These are phyloP conservation scores for Camponotus fellah DNA, from an alignment of 2,888 invertebrate genomes.

Conservation along the genomic window DNA sequence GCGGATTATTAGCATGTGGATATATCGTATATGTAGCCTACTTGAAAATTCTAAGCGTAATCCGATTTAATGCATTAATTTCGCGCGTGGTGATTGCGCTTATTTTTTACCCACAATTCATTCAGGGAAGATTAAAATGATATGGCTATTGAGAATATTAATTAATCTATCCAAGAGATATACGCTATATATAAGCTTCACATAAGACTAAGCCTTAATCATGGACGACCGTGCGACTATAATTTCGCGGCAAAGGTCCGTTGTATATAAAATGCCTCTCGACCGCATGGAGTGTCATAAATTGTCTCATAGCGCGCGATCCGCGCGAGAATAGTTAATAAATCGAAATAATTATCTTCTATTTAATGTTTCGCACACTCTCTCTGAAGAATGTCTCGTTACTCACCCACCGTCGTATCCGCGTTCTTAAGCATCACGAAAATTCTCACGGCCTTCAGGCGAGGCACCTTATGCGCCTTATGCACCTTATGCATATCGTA, in stretches of 20 bases:
- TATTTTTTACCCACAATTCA: conserved; percentile 23
- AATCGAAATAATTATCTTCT: conserved; percentile 56
- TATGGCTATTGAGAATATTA: conserved; percentile 32
- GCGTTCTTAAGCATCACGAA: conserved; percentile 56
- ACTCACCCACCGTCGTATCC: conserved; percentile 39
- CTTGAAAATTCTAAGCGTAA: conserved; percentile 15
- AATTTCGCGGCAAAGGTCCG: conserved; percentile 27
- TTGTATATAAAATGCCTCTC: conserved; percentile 4
- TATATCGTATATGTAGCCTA: not conserved
- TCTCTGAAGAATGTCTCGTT: conserved; percentile 46
- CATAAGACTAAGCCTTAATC: conserved; percentile 39
- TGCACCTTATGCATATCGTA: conserved; percentile 35
- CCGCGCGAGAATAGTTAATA: conserved; percentile 35
- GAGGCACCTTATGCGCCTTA: conserved; percentile 25
- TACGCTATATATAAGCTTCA: not conserved
- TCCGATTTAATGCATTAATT: conserved; percentile 45
- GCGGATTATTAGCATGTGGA: conserved; percentile 16
- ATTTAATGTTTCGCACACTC: conserved; percentile 34
- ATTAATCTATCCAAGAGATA: conserved; percentile 41
- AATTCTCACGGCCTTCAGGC: conserved; percentile 61
- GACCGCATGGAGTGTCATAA: conserved; percentile 41
- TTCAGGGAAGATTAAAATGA: conserved; percentile 10
- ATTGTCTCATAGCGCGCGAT: conserved; percentile 43
- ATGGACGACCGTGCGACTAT: conserved; percentile 31
- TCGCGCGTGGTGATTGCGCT: conserved; percentile 24